Percentiles rank a stretch among this genome's conserved stretches.
phyloP scores from a whole-genome alignment of 2,888 invertebrate genomes.

The Hirtodrosophila alboralis region DNA sequence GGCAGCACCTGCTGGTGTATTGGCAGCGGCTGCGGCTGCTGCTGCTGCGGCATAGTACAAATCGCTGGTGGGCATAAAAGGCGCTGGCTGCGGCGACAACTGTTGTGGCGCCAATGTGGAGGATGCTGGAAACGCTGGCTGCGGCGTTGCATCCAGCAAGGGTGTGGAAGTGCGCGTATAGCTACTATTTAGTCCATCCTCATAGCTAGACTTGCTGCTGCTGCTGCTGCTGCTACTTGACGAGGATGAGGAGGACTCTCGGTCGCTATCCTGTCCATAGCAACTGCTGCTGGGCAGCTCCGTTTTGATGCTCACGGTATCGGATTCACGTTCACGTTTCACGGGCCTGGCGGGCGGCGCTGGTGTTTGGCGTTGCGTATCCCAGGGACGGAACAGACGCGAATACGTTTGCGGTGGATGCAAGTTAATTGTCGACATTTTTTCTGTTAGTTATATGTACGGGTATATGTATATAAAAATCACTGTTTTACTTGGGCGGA shows the following conservation, averaged over 20 bases:
- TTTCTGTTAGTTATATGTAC: constrained; percentile 2
- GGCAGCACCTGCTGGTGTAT: constrained; percentile 49
- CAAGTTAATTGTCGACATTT: constrained; percentile 80
- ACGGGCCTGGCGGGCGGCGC: constrained; percentile 43
- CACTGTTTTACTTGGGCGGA: constrained; percentile 39
- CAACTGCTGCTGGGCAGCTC: constrained; percentile 45
- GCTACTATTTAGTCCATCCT: constrained; percentile 69
- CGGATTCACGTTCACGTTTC: constrained; percentile 54
- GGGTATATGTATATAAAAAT: constrained; percentile 5
- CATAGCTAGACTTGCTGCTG: constrained; percentile 67
- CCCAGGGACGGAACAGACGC: constrained; percentile 87
- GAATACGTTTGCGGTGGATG: constrained; percentile 85
- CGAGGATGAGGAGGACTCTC: constrained; percentile 68
- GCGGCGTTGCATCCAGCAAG: constrained; percentile 50
- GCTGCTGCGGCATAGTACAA: constrained; percentile 73
- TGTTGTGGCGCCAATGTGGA: constrained; percentile 34
- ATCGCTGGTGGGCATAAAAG: constrained; percentile 52
- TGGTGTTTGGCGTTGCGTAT: constrained; percentile 81
- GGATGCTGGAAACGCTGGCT: constrained; percentile 44
- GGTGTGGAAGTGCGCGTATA: constrained; percentile 62
- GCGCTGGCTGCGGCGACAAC: constrained; percentile 43
- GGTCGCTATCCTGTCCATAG: constrained; percentile 64
- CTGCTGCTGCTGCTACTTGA: constrained; percentile 31
- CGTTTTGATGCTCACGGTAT: constrained; percentile 50
- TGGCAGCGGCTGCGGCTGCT: constrained; percentile 58